Evolutionary conservation across 2,797 vertebrate species (phyloP), one percentile per base, ranked within the genome.

Genomic region (Sorex maritimensis): DNA sequence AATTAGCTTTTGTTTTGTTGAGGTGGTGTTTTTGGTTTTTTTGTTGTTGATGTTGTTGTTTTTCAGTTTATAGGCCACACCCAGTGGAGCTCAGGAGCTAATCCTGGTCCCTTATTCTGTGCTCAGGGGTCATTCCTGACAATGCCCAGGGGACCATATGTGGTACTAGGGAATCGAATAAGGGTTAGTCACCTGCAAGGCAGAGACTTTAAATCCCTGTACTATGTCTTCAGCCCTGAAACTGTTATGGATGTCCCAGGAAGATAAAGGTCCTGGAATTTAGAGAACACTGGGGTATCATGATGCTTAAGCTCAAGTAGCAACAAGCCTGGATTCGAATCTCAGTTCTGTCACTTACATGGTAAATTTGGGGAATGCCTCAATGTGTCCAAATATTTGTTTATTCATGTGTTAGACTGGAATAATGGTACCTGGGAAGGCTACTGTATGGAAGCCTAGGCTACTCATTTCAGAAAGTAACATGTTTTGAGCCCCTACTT

Each of bases 381-480:
- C 63, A 30, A 61, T 41, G 5, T 92, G 41, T 87, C 41, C 75
- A 63, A 71, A 65, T 55, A 28, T 92, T 61, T 1, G 5, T 86
- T 67, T 86, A 75, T 83, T 82, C 77, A 75, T 79, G 44, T 88
- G 3, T 92, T 75, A 73, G 85, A 24, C 15, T 13, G 4, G 19
- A 8, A 17, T 81, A 52, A 72, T 6, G 52, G 46, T 55, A 30
- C 28, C 15, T 81, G 38, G 28, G 46, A 3, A 0, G 81, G 26
- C 41, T 23, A 52, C 17, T 11, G 26, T 4, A 10, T 8, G 34
- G 7, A 91, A 75, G 26, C 28, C 72, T 71, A 34, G 3, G 6
- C 52, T 23, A 86, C 46, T 46, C 23, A 44, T 28, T 69, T 86
- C 52, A 73, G 19, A 78, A 1, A 63, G 26, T 21, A 34, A 67